Percentiles rank a stretch among this genome's conserved stretches.
Evolutionary conservation across 2,888 invertebrate genomes (phyloP).

Genomic region (Drosophila paramelanica): DNA sequence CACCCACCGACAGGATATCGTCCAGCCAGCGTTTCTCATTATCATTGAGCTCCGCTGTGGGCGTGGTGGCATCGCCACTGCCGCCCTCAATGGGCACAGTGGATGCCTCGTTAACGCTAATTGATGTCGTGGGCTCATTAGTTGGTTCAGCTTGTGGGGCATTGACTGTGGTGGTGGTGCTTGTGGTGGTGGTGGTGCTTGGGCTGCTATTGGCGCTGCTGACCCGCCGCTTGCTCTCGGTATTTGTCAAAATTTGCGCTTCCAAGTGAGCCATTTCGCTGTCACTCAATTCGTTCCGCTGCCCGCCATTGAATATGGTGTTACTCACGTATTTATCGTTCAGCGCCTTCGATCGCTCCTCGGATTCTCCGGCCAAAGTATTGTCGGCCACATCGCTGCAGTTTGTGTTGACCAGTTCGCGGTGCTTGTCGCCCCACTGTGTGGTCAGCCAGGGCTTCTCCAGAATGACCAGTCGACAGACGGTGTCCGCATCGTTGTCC

Average conservation of each 20-base stretch:
- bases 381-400: slow-evolving; percentile 86
- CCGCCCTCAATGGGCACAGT: slow-evolving; percentile 13
- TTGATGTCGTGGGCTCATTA: slow-evolving; percentile 66
- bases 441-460: slow-evolving; percentile 89
- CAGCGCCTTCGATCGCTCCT: slow-evolving; percentile 59
- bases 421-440: slow-evolving; percentile 87
- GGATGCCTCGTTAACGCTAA: slow-evolving; percentile 66
- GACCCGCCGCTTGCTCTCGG: slow-evolving; percentile 45
- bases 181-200: slow-evolving; percentile 8
- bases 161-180: slow-evolving; percentile 21
- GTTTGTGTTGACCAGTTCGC: slow-evolving; percentile 88
- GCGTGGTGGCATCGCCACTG: slow-evolving; percentile 33
- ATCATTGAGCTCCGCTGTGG: slow-evolving; percentile 73
- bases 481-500: slow-evolving; percentile 76
- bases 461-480: slow-evolving; percentile 88
- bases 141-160: slow-evolving; percentile 32
- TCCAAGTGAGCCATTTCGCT: slow-evolving; percentile 82
- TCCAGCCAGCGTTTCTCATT: slow-evolving; percentile 84
- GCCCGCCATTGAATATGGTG: slow-evolving; percentile 82
- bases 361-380: slow-evolving; percentile 43
- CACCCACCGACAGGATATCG: slow-evolving; percentile 82
- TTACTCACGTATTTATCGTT: slow-evolving; percentile 83
- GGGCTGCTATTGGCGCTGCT: slow-evolving; percentile 12
- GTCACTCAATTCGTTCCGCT: slow-evolving; percentile 80
- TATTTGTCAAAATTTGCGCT: slow-evolving; percentile 77